Base-by-base conservation (phyloP, 2,888 invertebrate species). In the Drosophila lutescens region DNA sequence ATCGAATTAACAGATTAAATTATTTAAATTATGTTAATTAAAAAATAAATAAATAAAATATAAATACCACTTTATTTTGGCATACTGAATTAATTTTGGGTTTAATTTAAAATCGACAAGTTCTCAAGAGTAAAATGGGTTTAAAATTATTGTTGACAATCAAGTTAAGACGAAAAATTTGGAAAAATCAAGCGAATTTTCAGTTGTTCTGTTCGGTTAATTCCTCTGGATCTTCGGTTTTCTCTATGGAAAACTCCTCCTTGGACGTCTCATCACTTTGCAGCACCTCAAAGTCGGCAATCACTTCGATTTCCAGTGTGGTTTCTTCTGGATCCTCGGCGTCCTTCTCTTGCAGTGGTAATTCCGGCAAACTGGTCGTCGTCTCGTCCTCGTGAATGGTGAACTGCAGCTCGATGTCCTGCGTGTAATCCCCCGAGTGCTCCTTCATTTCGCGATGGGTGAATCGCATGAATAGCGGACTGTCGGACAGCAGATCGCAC, bases 371-470 rank as follows among this genome's bases (percentile, higher is more conserved):
- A 2, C 9, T 32, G 9, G 4, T 30, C 1, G 4, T 30, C 1
- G 10, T 1, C 17, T 13, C 32, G 17, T 26, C 32, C 32, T 49
- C 49, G 4, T 4, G 34, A 2, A 61, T 41, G 9, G 32, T 43
- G 12, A 68, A 13, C n/a, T 62, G 30, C 34, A 68, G 17, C 4
- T 51, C 30, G 8, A 68, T 20, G 20, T 41, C 44, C 23, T 34
- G 17, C 0, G 38, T 36, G n/a, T 56, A 68, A 13, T 68, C 23
- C 0, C 12, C n/a, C 0, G 62, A 56, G n/a, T 56, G 40, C 4
- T 55, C 36, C 50, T 62, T 68, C 44, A 68, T 55, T 0, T 68
- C 67, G 26, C 50, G 23, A 8, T 68, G 67, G 2, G 62, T 68
- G 15, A 68, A 49, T 2, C 67, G 56, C 63, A 68, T 50, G 5